Evolutionary conservation across 1,140 invertebrate species (phyloP).

Genomic region (Brachionus paranguensis): DNA sequence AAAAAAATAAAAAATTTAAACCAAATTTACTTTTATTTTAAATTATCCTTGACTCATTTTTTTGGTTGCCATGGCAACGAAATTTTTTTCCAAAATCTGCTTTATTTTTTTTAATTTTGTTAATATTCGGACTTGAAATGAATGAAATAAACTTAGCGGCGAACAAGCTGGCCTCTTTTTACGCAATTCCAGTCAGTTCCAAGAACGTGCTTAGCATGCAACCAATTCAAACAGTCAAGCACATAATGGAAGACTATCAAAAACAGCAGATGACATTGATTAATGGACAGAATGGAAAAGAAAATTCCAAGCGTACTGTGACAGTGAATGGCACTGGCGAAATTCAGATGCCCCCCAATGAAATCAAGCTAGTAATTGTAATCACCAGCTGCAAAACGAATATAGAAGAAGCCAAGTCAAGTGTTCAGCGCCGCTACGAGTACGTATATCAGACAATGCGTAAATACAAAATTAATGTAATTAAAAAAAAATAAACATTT

Average conservation of each 20-base stretch:
- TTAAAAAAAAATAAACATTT: background rate
- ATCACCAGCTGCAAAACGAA: constrained; percentile 46
- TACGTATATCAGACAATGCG: constrained; percentile 50
- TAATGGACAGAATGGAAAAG: background rate
- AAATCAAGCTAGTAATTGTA: constrained; percentile 46
- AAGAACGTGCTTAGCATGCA: background rate
- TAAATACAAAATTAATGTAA: constrained; percentile 48
- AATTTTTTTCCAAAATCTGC: background rate
- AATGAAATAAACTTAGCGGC: background rate
- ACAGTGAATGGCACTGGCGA: constrained; percentile 49
- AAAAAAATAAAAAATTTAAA: background rate
- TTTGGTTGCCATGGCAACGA: background rate
- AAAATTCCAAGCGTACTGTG: constrained; percentile 35
- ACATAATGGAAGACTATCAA: background rate
- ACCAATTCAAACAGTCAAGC: background rate
- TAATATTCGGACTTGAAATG: background rate
- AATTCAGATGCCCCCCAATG: constrained; percentile 47
- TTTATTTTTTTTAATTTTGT: background rate
- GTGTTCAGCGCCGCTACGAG: constrained; percentile 48
- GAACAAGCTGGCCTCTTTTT: background rate
- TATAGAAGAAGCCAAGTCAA: constrained; percentile 51
- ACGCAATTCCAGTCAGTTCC: background rate
- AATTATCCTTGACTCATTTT: background rate
- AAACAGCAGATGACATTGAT: background rate
- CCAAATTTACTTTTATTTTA: background rate